Evolutionary conservation across 2,113 vertebrate genomes (phyloP).

Genomic region (Capricornis sumatraensis): DNA sequence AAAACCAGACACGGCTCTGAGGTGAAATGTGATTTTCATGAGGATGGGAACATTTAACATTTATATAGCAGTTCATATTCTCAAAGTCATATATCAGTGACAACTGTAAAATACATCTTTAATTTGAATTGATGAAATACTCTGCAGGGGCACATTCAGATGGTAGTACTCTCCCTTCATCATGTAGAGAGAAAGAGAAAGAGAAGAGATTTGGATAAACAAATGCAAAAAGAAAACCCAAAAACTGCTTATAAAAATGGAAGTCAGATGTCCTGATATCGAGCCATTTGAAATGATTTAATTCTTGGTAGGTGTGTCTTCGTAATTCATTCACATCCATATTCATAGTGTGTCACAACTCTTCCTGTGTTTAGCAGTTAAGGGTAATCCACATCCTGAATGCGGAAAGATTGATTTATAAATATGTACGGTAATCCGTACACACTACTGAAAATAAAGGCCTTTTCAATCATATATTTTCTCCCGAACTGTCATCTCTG

Average conservation of each 20-base stretch:
- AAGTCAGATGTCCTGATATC: neutral
- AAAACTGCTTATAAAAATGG: neutral
- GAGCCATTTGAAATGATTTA: neutral
- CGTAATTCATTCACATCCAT: conserved; percentile 28
- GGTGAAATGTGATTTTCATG: conserved; percentile 65
- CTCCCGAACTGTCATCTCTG: neutral
- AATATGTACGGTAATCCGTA: neutral
- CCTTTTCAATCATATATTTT: neutral
- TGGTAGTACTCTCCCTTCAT: neutral
- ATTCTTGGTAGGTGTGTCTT: conserved; percentile 22
- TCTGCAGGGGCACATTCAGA: neutral
- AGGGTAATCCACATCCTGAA: conserved; percentile 15
- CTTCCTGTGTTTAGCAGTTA: neutral
- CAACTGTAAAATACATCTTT: conserved; percentile 50
- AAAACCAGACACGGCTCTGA: conserved; percentile 45
- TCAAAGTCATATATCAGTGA: conserved; percentile 54
- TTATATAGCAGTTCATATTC: conserved; percentile 51
- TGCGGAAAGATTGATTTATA: neutral
- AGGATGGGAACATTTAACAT: conserved; percentile 62
- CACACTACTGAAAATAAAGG: neutral
- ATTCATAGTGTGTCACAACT: neutral
- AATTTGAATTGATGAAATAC: conserved; percentile 56
- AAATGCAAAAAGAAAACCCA: neutral
- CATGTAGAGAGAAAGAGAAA: neutral
- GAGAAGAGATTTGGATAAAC: neutral